Percentiles rank a stretch among this genome's conserved stretches.
Conservation (phyloP, 2,888 invertebrate genomes). For the Sminthurinus aureus region DNA sequence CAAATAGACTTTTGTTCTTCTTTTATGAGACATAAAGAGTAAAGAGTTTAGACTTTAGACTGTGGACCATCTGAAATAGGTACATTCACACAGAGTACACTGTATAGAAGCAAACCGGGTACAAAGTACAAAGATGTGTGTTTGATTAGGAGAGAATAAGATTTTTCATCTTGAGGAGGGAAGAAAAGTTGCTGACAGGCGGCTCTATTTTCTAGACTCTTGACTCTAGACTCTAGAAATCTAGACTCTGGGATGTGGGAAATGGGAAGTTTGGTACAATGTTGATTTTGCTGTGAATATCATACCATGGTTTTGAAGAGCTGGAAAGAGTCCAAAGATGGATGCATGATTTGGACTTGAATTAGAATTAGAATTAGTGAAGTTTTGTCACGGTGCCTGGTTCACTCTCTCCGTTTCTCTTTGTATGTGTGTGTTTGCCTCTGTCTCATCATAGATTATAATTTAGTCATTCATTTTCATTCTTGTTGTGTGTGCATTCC, state of each 20-base stretch:
- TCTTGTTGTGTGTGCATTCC: conserved; percentile 12
- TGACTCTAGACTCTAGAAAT: too few relatives aligned
- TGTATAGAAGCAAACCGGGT: too few relatives aligned
- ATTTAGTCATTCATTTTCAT: conserved; percentile 17
- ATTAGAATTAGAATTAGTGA: neutral
- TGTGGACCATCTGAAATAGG: neutral
- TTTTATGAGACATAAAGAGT: neutral
- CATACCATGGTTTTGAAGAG: neutral
- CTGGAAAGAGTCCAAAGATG: conserved; percentile 30
- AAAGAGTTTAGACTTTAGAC: neutral
- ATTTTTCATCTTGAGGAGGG: too few relatives aligned
- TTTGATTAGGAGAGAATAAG: too few relatives aligned
- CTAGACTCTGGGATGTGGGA: neutral
- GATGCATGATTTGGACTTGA: neutral
- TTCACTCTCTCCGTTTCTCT: neutral
- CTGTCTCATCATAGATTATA: neutral
- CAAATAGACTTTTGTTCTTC: too few relatives aligned
- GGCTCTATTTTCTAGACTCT: neutral
- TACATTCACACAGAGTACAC: neutral
- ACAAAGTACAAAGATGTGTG: too few relatives aligned
- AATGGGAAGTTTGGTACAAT: neutral
- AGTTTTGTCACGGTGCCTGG: neutral
- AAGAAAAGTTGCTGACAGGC: neutral
- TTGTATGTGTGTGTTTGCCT: neutral
- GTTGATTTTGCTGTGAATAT: neutral